Conservation (phyloP, 2,797 vertebrate species). For the Macrochelys suwanniensis region DNA sequence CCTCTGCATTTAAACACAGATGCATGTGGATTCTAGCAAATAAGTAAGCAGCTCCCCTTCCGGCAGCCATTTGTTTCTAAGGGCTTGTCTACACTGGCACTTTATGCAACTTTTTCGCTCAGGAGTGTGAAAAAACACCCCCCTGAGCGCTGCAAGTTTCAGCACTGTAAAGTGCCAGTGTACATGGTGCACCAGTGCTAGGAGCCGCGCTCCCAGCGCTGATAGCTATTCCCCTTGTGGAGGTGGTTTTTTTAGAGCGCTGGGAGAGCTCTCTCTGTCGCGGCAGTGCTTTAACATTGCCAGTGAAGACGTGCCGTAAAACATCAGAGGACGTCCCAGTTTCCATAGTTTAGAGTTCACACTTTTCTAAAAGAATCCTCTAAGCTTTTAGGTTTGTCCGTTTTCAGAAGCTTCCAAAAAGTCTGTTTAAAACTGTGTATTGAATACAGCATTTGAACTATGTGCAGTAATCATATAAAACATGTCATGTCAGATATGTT, state of each 20-base stretch:
- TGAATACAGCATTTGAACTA: neutral
- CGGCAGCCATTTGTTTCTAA: neutral
- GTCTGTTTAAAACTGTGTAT: neutral
- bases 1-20: neutral
- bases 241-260: too few relatives aligned
- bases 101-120: too few relatives aligned
- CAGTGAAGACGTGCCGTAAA: too few relatives aligned
- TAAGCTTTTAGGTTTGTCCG: neutral
- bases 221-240: too few relatives aligned
- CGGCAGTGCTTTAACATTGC: too few relatives aligned
- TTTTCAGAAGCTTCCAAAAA: neutral
- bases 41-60: neutral
- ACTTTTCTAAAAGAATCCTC: neutral
- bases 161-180: too few relatives aligned
- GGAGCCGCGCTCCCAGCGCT: too few relatives aligned
- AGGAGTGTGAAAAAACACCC: too few relatives aligned
- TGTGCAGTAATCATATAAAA: neutral
- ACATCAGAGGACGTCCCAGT: neutral
- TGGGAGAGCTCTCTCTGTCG: too few relatives aligned
- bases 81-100: too few relatives aligned
- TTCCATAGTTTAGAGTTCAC: neutral
- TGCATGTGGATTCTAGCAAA: neutral
- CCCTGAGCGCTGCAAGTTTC: too few relatives aligned
- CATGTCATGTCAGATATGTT: neutral
- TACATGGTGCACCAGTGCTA: too few relatives aligned